Evolutionary conservation across 1,140 invertebrate species (phyloP), one percentile per base, ranked within the genome.

Genomic region (Cotesia glomerata): DNA sequence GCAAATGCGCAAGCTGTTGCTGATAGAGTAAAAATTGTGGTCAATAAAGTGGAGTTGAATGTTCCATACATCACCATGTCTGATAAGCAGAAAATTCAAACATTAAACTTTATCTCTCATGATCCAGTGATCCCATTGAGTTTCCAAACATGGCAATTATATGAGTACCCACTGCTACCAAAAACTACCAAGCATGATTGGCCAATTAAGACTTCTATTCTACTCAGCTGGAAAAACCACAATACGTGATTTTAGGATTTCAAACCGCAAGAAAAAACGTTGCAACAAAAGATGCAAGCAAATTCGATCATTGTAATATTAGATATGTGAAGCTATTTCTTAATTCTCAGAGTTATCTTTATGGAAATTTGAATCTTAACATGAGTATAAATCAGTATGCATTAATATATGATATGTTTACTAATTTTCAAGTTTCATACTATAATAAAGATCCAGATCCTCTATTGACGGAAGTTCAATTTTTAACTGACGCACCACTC

Each of bases 111-210:
- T 36, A 67, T 77, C 58, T 58, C 75, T 59, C 77, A 69, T 71
- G 73, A 79, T 69, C 56, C 67, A 72, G 36, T 69, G 11, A 74
- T 82, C 39, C 34, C 58, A 39, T 76, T 82, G n/a, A 59, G 74
- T n/a, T 84, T 81, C 70, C 26, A 3, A 26, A 26, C 26, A 26
- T 26, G 26, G 26, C 26, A 26, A 26, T 26, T 26, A 26, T 26
- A 75, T 81, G 78, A 82, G 68, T 82, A 81, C 77, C 79, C 80
- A 11, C 14, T 73, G 8, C 66, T 83, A 58, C 78, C 82, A 26
- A 26, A 49, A 64, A 76, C 74, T 1, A 71, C 52, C 4, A 72
- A 78, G 45, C 77, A 78, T 73, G 66, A 72, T 5, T 84, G 82
- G 81, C 65, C 77, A 7, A 45, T 73, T 16, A 70, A 59, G 36